phyloP scores from a whole-genome alignment of 2,888 invertebrate genomes.

The Lacanobia oleracea region DNA sequence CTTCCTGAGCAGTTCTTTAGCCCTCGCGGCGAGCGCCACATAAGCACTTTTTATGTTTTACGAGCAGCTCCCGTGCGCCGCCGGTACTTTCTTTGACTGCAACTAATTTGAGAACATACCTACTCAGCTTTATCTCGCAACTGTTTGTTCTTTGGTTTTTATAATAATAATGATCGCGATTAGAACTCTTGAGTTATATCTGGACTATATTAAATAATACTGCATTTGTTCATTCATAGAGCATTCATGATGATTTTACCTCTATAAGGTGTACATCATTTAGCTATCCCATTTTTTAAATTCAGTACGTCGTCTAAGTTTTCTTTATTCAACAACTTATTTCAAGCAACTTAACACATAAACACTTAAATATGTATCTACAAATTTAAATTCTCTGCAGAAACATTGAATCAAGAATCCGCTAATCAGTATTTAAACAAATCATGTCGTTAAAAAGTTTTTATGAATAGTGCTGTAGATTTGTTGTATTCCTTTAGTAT shows the following conservation, averaged over 20 bases:
- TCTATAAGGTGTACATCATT: neutral
- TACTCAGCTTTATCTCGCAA: slow-evolving; percentile 63
- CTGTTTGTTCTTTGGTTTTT: slow-evolving; percentile 60
- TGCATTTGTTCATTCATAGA: neutral
- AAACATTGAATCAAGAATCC: too few species aligned
- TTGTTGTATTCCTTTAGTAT: too few species aligned
- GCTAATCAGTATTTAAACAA: too few species aligned
- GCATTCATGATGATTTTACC: neutral
- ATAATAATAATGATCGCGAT: slow-evolving; percentile 46
- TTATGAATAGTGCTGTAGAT: too few species aligned
- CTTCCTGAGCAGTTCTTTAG: slow-evolving; percentile 87
- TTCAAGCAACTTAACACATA: too few species aligned
- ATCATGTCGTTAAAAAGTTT: too few species aligned
- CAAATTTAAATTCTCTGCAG: too few species aligned
- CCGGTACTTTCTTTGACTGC: slow-evolving; percentile 81
- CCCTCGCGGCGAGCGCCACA: slow-evolving; percentile 85
- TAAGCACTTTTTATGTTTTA: slow-evolving; percentile 89
- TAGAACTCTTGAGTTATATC: slow-evolving; percentile 22
- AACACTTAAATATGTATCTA: too few species aligned
- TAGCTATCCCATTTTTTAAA: neutral
- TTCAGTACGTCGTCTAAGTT: neutral
- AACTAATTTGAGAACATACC: slow-evolving; percentile 81
- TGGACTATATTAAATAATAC: slow-evolving; percentile 9
- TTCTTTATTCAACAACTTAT: neutral
- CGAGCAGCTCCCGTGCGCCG: slow-evolving; percentile 82